Conservation (phyloP, 2,888 invertebrate species). For the Drosophila crucigera region DNA sequence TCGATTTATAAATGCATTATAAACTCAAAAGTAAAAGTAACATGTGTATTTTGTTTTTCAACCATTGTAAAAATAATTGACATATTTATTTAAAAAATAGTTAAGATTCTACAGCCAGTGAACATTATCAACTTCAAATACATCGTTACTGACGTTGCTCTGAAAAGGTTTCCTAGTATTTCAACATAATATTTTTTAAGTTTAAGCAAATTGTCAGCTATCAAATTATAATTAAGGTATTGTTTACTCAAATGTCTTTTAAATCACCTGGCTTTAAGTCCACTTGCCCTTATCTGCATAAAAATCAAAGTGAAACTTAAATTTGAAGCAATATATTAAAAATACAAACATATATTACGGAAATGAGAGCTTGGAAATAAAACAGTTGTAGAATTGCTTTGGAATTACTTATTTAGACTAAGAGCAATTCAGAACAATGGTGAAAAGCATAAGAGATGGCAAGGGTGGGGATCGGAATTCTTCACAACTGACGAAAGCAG, state of each 20-base stretch:
- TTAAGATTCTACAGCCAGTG: too few relatives aligned
- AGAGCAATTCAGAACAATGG: background rate
- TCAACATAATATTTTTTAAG: background rate
- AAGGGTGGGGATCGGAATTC: background rate
- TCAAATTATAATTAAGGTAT: background rate
- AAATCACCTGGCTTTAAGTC: background rate
- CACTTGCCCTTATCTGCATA: background rate
- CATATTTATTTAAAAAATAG: background rate
- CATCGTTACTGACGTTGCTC: background rate
- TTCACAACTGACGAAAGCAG: constrained; percentile 2
- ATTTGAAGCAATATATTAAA: background rate
- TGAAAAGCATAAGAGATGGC: background rate
- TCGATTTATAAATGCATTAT: background rate
- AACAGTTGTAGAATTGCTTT: background rate
- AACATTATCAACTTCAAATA: background rate
- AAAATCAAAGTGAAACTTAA: background rate
- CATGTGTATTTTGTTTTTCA: background rate
- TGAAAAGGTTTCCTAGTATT: background rate
- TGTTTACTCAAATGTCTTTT: background rate
- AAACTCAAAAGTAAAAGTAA: background rate
- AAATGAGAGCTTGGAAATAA: background rate
- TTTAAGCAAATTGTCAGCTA: background rate
- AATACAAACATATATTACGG: background rate
- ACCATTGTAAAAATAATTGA: background rate
- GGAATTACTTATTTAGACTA: background rate